These are phyloP conservation scores for Spatulosminthurus flaviceps DNA, from an alignment of 2,888 invertebrate genomes.

Conservation along the genomic window DNA sequence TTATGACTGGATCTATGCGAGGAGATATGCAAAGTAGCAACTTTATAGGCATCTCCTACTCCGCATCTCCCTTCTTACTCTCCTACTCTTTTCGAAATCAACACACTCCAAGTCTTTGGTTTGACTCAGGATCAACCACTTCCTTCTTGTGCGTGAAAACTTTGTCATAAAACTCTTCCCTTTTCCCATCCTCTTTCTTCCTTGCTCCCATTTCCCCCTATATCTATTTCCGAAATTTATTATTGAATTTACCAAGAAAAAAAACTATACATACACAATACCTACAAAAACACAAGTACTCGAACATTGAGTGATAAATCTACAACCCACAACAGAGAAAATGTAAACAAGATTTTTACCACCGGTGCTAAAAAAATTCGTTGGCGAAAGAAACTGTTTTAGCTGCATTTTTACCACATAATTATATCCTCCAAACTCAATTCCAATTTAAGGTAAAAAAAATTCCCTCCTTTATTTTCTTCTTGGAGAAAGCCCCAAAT, in stretches of 20 bases:
- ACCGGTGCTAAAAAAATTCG: no score
- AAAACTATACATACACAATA: neutral
- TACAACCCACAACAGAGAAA: no score
- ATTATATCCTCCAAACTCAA: no score
- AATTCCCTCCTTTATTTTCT: neutral
- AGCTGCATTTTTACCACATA: no score
- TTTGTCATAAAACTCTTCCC: slow-evolving; percentile 26
- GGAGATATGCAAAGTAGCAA: slow-evolving; percentile 15
- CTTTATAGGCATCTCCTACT: neutral
- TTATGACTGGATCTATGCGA: slow-evolving; percentile 18
- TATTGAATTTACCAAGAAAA: neutral
- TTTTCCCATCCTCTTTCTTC: neutral
- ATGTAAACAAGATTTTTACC: no score
- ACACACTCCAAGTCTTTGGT: slow-evolving; percentile 19
- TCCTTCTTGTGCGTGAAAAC: neutral
- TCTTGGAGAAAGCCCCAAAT: neutral
- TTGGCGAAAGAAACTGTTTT: no score
- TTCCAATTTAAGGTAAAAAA: neutral
- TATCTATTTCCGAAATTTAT: neutral
- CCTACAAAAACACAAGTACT: neutral
- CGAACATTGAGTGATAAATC: neutral
- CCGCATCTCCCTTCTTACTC: neutral
- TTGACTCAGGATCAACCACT: slow-evolving; percentile 18
- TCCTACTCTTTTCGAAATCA: neutral
- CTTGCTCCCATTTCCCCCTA: neutral